These are phyloP conservation scores for Timema podura DNA, from an alignment of 2,888 invertebrate species.

Conservation along the genomic window DNA sequence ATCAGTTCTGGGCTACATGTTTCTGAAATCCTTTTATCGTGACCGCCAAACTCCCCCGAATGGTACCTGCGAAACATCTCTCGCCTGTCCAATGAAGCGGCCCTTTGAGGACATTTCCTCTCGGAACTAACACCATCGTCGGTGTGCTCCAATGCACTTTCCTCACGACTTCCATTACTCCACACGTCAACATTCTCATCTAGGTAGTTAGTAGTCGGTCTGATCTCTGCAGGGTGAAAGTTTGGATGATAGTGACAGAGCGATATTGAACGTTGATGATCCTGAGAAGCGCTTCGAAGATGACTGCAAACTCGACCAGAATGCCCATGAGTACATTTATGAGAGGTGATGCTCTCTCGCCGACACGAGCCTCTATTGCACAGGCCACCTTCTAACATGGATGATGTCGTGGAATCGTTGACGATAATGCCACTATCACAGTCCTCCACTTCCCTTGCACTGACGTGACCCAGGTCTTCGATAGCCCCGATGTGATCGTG, in stretches of 20 bases:
- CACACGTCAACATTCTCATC: neutral
- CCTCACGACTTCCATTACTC: too few relatives aligned
- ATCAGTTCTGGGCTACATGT: too few relatives aligned
- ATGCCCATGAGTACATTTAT: conserved; percentile 39
- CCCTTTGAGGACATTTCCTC: conserved; percentile 45
- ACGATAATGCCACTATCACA: conserved; percentile 69
- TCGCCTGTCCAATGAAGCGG: conserved; percentile 53
- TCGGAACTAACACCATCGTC: neutral
- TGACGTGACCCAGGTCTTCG: conserved; percentile 22
- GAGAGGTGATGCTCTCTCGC: conserved; percentile 49
- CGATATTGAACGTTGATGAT: conserved; percentile 17
- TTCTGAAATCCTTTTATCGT: too few relatives aligned
- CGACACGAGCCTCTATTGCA: neutral
- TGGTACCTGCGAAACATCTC: conserved; percentile 48
- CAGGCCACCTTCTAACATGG: conserved; percentile 49
- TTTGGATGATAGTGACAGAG: too few relatives aligned
- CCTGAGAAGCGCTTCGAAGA: conserved; percentile 28
- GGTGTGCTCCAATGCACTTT: neutral
- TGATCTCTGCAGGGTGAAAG: too few relatives aligned
- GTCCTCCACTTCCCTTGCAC: conserved; percentile 47
- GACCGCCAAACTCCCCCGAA: conserved; percentile 28
- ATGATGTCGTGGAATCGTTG: conserved; percentile 66
- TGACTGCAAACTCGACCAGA: conserved; percentile 9
- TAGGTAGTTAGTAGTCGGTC: neutral
- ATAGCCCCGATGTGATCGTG: neutral